Evolutionary conservation across 2,797 vertebrate genomes (phyloP).

Genomic region (Ceryle rudis): DNA sequence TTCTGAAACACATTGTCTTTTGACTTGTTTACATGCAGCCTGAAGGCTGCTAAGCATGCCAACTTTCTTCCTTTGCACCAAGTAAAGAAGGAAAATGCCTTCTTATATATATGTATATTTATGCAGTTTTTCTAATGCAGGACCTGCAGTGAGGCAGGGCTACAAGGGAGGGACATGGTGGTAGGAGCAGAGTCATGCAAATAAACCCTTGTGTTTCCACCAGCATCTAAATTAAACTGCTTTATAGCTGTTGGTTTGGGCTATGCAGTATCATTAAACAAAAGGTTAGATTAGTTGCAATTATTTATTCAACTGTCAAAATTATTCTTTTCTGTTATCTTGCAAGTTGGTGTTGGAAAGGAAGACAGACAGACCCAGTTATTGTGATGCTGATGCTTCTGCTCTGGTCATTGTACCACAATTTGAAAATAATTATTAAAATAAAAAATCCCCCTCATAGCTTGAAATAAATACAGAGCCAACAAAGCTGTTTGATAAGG

Average conservation of each 20-base stretch:
- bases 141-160: not conserved
- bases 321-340: not conserved
- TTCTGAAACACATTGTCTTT: not conserved
- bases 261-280: fast-evolving
- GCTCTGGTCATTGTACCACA: not conserved
- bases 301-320: not conserved
- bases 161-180: not conserved
- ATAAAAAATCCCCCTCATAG: not conserved
- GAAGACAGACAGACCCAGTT: not conserved
- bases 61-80: not conserved
- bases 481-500: not conserved
- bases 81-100: not conserved
- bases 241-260: not conserved
- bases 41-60: not conserved
- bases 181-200: not conserved
- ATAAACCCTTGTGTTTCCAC: not conserved
- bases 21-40: not conserved
- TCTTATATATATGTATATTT: not conserved
- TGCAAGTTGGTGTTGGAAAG: not conserved
- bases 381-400: not conserved
- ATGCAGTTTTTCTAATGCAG: not conserved
- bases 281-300: not conserved
- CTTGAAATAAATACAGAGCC: not conserved
- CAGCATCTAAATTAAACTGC: not conserved
- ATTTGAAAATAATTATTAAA: not conserved